A percentile compares a stretch with the other conserved stretches of the same genome.
Evolutionary conservation across 2,113 vertebrate species (phyloP).

Genomic region (Bubalus kerabau): DNA sequence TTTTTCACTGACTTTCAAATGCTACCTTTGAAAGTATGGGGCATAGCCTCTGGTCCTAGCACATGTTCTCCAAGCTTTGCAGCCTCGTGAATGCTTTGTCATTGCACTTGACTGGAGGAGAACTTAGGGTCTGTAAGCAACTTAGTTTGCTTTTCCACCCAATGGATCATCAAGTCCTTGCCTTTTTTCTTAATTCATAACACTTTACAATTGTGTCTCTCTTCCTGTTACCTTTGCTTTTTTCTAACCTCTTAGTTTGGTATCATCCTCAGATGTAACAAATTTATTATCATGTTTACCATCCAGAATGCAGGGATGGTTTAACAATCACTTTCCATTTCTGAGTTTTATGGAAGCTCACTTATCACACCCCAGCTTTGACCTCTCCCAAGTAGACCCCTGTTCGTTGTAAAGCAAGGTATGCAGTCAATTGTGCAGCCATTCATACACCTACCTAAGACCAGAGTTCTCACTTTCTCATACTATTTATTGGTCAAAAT

Average conservation of each 20-base stretch:
- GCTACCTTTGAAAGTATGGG: not conserved
- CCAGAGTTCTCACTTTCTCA: not conserved
- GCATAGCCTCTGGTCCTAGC: not conserved
- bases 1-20: not conserved
- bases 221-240: not conserved
- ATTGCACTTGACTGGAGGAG: not conserved
- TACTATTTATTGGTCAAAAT: not conserved
- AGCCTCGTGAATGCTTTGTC: not conserved
- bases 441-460: not conserved
- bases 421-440: not conserved
- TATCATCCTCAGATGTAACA: not conserved
- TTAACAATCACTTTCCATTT: not conserved
- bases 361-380: not conserved
- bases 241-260: not conserved
- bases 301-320: not conserved
- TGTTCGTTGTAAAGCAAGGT: not conserved
- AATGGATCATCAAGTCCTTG: not conserved
- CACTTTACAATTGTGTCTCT: not conserved
- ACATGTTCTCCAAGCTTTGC: not conserved
- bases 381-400: not conserved
- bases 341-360: not conserved
- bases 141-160: not conserved
- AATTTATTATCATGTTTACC: not conserved
- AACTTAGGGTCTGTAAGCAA: not conserved
- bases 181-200: not conserved